These are phyloP conservation scores for Neodiprion virginianus DNA, from an alignment of 1,140 invertebrate species.

Conservation along the genomic window DNA sequence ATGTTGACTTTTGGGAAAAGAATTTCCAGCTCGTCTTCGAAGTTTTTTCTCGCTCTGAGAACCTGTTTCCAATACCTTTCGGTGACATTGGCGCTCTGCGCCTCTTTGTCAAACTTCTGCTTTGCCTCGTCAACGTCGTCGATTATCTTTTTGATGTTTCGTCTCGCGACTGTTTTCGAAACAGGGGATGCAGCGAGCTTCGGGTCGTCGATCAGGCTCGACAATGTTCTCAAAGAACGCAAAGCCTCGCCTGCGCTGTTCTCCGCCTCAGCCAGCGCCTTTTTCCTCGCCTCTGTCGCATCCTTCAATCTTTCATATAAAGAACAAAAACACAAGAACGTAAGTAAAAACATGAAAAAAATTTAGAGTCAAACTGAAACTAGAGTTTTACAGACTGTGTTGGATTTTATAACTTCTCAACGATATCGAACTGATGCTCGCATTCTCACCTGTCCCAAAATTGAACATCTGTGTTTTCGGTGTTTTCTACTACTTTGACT, in stretches of 20 bases:
- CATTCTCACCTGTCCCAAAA: slow-evolving; percentile 60
- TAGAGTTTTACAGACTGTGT: too few species aligned
- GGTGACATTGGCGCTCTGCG: slow-evolving; percentile 64
- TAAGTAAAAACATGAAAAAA: slow-evolving; percentile 28
- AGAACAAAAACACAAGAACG: slow-evolving; percentile 3
- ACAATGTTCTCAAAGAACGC: slow-evolving; percentile 47
- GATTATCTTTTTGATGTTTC: slow-evolving; percentile 70
- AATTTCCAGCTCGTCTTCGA: slow-evolving; percentile 75
- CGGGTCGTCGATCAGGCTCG: slow-evolving; percentile 57
- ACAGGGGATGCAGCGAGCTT: slow-evolving; percentile 59
- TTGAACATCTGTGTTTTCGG: slow-evolving; percentile 62
- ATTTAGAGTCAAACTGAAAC: neutral
- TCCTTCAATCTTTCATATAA: slow-evolving; percentile 60
- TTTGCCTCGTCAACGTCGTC: slow-evolving; percentile 68
- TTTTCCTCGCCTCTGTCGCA: slow-evolving; percentile 63
- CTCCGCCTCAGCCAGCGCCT: slow-evolving; percentile 62
- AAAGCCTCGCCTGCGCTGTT: slow-evolving; percentile 45
- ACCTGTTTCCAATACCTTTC: slow-evolving; percentile 76
- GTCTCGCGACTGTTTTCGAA: slow-evolving; percentile 57
- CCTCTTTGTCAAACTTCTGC: slow-evolving; percentile 64
- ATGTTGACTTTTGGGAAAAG: slow-evolving; percentile 76
- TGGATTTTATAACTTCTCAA: too few species aligned
- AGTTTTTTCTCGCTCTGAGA: slow-evolving; percentile 72
- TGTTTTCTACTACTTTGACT: slow-evolving; percentile 65
- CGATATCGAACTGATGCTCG: too few species aligned